phyloP scores from a whole-genome alignment of 2,888 invertebrate genomes.

The Omphaloscelis lunosa region DNA sequence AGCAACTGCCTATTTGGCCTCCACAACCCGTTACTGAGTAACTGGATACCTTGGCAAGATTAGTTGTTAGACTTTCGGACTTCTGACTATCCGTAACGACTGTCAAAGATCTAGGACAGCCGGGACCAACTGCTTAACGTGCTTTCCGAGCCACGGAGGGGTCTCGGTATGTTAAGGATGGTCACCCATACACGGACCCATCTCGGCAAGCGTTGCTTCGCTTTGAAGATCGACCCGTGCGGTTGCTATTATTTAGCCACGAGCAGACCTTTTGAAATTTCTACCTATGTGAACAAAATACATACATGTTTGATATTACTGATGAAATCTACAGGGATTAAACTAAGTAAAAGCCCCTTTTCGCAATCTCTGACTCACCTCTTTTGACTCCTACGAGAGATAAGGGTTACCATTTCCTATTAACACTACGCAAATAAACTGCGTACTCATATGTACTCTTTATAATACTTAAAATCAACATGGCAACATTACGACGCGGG shows the following conservation, averaged over 20 bases:
- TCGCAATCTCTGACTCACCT: slow-evolving; percentile 6
- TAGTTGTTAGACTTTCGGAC: not conserved
- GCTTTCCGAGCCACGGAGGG: not conserved
- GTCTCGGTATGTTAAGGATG: not conserved
- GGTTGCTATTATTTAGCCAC: not conserved
- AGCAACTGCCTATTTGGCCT: not conserved
- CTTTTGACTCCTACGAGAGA: slow-evolving; percentile 1
- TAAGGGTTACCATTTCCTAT: slow-evolving; percentile 24
- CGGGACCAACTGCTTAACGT: not conserved
- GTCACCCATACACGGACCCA: not conserved
- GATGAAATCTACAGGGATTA: not conserved
- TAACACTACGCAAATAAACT: slow-evolving; percentile 20
- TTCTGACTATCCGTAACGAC: not conserved
- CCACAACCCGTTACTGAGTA: not conserved
- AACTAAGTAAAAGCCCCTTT: not conserved
- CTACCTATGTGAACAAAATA: not conserved
- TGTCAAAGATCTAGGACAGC: not conserved
- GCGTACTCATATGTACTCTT: slow-evolving; percentile 29
- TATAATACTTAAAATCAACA: slow-evolving; percentile 66
- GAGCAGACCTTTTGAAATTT: not conserved
- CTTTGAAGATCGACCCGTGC: not conserved
- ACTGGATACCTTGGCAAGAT: not conserved
- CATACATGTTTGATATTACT: not conserved
- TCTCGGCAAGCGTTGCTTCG: not conserved
- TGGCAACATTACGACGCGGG: slow-evolving; percentile 53